These are phyloP conservation scores for Xenopus petersii DNA, from an alignment of 2,797 vertebrate genomes.

Conservation along the genomic window DNA sequence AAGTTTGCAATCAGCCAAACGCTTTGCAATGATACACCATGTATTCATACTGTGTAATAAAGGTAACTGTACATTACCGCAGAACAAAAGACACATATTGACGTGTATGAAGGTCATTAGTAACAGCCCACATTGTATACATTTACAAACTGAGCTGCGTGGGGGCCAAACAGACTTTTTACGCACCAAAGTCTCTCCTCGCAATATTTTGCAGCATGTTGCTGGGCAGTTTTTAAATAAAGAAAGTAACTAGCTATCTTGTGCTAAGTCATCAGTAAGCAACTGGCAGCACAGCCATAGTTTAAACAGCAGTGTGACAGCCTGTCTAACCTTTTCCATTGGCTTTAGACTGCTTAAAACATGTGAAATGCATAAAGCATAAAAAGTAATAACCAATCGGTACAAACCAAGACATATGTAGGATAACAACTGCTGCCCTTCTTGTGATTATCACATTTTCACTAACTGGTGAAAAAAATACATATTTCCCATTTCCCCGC, in stretches of 20 bases:
- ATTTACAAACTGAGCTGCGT: background rate
- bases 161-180: too few species aligned
- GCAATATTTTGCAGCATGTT: background rate
- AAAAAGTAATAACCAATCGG: background rate
- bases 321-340: background rate
- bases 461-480: conserved; percentile 51
- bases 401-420: background rate
- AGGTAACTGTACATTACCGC: conserved; percentile 62
- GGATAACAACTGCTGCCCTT: conserved; percentile 51
- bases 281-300: background rate
- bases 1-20: conserved; percentile 57
- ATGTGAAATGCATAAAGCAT: background rate
- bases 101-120: background rate
- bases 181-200: too few species aligned
- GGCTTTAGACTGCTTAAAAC: background rate
- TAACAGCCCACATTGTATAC: background rate
- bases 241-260: background rate
- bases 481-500: conserved; percentile 55
- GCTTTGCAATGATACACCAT: conserved; percentile 67
- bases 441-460: conserved; percentile 58
- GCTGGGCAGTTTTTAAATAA: background rate
- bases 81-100: conserved; percentile 53
- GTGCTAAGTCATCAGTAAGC: background rate
- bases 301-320: background rate
- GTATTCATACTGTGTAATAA: conserved; percentile 68